phyloP scores from a whole-genome alignment of 2,113 vertebrate species.

The Oryzias celebensis region DNA sequence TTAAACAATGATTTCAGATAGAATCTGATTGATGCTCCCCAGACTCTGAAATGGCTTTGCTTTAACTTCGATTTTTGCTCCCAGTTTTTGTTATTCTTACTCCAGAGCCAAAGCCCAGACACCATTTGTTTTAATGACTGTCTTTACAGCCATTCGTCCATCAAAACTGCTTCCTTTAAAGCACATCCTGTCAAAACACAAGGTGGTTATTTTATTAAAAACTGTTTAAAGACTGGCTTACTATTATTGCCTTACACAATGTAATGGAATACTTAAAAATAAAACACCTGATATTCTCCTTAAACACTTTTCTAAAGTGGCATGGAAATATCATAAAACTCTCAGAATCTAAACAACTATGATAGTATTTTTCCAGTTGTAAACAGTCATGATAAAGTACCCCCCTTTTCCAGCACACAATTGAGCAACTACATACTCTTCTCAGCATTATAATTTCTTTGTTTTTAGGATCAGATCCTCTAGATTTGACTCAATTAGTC shows the following conservation, averaged over 20 bases:
- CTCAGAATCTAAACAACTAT: too few species aligned
- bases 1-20: slow-evolving; percentile 26
- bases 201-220: slow-evolving; percentile 29
- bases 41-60: slow-evolving; percentile 37
- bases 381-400: too few species aligned
- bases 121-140: slow-evolving; percentile 50
- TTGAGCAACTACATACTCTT: too few species aligned
- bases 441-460: too few species aligned
- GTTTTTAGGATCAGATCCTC: too few species aligned
- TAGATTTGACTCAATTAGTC: too few species aligned
- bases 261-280: slow-evolving; percentile 24
- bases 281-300: slow-evolving; percentile 12
- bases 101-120: slow-evolving; percentile 41
- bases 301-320: slow-evolving; percentile 24
- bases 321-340: slow-evolving; percentile 1
- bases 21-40: slow-evolving; percentile 28
- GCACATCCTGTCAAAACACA: slow-evolving; percentile 12
- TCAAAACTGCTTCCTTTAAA: slow-evolving; percentile 16
- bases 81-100: slow-evolving; percentile 30
- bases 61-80: slow-evolving; percentile 40
- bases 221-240: slow-evolving; percentile 24
- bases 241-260: slow-evolving; percentile 27
- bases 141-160: slow-evolving; percentile 38
- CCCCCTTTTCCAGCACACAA: too few species aligned
- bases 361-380: too few species aligned